phyloP scores from a whole-genome alignment of 2,797 vertebrate species.

The Platyrinchus mystaceus region DNA sequence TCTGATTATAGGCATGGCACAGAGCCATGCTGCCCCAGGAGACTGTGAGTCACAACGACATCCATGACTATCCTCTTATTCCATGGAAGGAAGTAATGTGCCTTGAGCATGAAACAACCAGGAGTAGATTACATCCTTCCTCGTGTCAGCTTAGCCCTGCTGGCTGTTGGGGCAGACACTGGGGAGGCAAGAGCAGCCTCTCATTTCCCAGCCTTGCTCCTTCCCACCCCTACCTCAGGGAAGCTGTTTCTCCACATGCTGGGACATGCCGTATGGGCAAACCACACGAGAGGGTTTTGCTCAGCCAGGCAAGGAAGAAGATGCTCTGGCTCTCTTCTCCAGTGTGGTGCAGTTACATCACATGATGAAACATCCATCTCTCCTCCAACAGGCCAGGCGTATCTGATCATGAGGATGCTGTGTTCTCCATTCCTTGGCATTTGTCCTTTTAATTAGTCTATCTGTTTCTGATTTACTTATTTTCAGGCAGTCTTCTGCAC shows the following conservation, averaged over 20 bases:
- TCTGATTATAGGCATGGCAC: constrained; percentile 33
- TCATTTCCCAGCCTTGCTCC: background rate
- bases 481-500: constrained; percentile 40
- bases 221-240: background rate
- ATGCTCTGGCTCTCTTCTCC: background rate
- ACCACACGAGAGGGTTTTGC: background rate
- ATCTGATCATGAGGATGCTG: constrained; percentile 11
- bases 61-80: constrained; percentile 36
- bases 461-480: constrained; percentile 65
- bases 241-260: background rate
- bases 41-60: background rate
- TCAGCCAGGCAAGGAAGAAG: background rate
- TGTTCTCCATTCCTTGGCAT: constrained; percentile 18
- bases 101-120: constrained; percentile 3
- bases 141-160: background rate
- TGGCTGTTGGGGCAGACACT: background rate
- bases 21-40: background rate
- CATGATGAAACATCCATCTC: background rate
- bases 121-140: constrained; percentile 49
- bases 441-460: constrained; percentile 25
- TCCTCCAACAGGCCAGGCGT: background rate
- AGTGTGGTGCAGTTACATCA: background rate
- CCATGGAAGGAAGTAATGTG: constrained; percentile 38
- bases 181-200: background rate
- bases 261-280: background rate